Base-by-base conservation (phyloP, 1,140 invertebrate species). In the Sycophila sp. region DNA sequence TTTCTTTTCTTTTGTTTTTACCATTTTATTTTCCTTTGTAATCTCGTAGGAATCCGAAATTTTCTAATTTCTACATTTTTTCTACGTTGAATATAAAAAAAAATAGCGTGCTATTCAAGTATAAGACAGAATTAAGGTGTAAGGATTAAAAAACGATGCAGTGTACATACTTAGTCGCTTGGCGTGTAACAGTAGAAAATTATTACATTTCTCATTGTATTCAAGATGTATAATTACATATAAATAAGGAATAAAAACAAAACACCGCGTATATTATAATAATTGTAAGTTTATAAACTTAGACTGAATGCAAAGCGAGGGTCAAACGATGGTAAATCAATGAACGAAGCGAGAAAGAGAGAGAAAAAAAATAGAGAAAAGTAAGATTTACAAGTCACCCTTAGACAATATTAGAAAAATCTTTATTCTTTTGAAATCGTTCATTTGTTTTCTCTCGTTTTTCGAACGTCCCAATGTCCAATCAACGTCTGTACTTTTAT, bases 381-480 rank as follows among this genome's bases (percentile, higher is more conserved):
- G 36, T 69, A 51, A 36, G n/a, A 71, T 72, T 45, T 19, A n/a
- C n/a, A 58, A 72, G 66, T 69, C 75, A 82, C 74, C 70, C 73
- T 78, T 83, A 81, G 81, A 83, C 81, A 83, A 82, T 83, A 83
- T 80, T 74, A 77, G 76, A 55, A 74, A 65, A 69, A 73, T 76
- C 73, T 58, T 76, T 62, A 10, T 63, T 55, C 24, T 68, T 68
- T 69, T 3, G 32, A 32, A 15, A 45, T 56, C 17, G 13, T 51
- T 62, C 5, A 34, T 47, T 59, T 58, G 19, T 24, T 59, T 71
- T 59, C 40, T 51, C 26, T 70, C 38, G n/a, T 30, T 65, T 64
- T 40, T n/a, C 26, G 56, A 55, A 17, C 42, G 38, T 56, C 36
- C 24, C 36, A 17, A 13, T 74, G 75, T 80, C 73, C 76, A 79